These are phyloP conservation scores for Morelia viridis DNA, from an alignment of 2,797 vertebrate species.

Conservation along the genomic window DNA sequence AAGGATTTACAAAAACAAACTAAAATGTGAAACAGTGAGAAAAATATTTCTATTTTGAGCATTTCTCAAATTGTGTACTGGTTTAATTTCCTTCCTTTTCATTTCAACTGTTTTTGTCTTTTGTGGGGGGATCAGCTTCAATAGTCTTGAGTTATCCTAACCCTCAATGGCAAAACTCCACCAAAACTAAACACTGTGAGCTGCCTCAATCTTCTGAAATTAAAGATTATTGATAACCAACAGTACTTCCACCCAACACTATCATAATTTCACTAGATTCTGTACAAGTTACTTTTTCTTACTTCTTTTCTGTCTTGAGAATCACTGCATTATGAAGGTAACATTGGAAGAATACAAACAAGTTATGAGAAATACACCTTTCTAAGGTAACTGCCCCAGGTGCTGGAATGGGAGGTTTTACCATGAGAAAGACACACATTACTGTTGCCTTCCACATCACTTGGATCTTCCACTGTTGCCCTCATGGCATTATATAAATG, in stretches of 20 bases:
- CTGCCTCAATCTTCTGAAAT: neutral
- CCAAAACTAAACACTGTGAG: neutral
- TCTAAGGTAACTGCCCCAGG: neutral
- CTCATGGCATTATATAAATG: neutral
- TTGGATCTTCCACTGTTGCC: neutral
- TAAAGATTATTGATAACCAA: neutral
- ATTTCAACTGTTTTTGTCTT: neutral
- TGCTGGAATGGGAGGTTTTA: neutral
- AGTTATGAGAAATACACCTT: neutral
- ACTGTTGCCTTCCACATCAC: neutral
- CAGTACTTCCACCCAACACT: neutral
- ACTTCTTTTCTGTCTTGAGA: neutral
- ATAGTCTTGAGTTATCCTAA: neutral
- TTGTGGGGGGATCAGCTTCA: neutral
- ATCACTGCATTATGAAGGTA: neutral
- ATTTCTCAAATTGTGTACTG: slow-evolving; percentile 8
- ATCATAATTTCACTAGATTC: neutral
- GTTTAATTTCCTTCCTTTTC: accelerated
- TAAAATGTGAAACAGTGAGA: slow-evolving; percentile 15
- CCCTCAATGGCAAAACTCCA: neutral
- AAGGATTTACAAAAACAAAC: slow-evolving; percentile 43
- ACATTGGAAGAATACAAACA: neutral
- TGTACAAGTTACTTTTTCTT: neutral
- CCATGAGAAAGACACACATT: too few species aligned
- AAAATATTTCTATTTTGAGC: neutral